These are phyloP conservation scores for Carduelis carduelis DNA, from an alignment of 2,797 vertebrate genomes.

Conservation along the genomic window DNA sequence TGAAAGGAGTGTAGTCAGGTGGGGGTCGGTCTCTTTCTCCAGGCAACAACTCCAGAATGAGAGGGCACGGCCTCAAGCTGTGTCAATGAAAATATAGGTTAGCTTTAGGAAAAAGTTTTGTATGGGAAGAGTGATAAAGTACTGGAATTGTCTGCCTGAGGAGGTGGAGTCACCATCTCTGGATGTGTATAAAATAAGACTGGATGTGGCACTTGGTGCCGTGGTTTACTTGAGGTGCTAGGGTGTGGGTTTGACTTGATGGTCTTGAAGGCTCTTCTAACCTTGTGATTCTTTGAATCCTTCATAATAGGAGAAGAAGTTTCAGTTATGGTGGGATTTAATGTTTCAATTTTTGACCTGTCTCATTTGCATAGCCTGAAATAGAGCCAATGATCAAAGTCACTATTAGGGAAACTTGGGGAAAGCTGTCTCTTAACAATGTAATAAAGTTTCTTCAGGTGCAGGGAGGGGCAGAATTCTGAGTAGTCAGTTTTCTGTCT, in stretches of 20 bases:
- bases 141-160: not conserved
- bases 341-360: not conserved
- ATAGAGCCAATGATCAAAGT: not conserved
- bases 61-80: not conserved
- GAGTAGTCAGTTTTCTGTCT: not conserved
- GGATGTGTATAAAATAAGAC: not conserved
- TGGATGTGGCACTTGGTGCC: fast-evolving
- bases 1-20: not conserved
- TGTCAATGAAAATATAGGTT: not conserved
- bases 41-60: not conserved
- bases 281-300: not conserved
- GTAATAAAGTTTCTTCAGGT: not conserved
- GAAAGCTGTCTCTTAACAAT: not conserved
- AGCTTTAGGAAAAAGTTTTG: not conserved
- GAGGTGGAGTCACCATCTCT: not conserved
- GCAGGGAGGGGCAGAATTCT: not conserved
- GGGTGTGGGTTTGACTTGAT: not conserved
- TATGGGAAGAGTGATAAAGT: no score
- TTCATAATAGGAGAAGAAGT: not conserved
- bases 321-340: not conserved
- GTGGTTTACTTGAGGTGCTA: not conserved
- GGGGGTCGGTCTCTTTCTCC: not conserved
- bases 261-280: not conserved
- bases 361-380: not conserved
- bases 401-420: not conserved